Evolutionary conservation across 2,888 invertebrate genomes (phyloP), one percentile per base, ranked within the genome.

Genomic region (Apodemia mormo): DNA sequence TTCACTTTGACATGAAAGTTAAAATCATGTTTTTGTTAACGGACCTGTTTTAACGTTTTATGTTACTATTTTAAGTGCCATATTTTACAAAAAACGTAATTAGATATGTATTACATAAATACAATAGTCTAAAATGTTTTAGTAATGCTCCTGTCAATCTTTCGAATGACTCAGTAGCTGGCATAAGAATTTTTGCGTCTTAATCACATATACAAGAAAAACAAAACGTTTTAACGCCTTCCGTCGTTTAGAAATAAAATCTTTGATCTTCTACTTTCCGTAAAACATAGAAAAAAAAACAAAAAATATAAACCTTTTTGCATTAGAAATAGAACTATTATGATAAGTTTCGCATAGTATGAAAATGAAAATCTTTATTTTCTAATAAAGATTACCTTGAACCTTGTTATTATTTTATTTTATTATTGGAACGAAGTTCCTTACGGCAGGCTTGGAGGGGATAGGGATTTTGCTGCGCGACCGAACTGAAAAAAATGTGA

Each of bases 211-310:
- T 49, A 49, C 49, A 49, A 49, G 49, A 49, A 49, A 49, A 49
- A 45, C 45, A 45, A 45, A 45, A 49, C 49, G 14, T 49, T 49
- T 49, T 49, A 49, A 49, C 49, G 49, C 12, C 43, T 43, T 43
- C 45, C 45, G 45, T 45, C 45, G 45, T 45, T 45, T 45, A 7
- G 29, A 56, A 56, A 56, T 56, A 56, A 56, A 58, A 58, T 29
- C 58, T 58, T 58, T 58, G 58, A 58, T 58, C 58, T 58, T 58
- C 4, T 10, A 30, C 30, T 30, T 58, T 58, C 58, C 30, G 58
- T 10, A 30, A 8, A 58, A 2, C 29, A 29, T 10, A 30, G 30
- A 29, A 58, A 30, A 8, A 29, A 30, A 10, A 12, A 30, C 12
- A 29, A 22, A 22, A 22, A 22, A 22, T 22, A 29, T 29, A 58